phyloP scores from a whole-genome alignment of 53 echinoderm and acorn worm genomes.

The Stichopus horrens region DNA sequence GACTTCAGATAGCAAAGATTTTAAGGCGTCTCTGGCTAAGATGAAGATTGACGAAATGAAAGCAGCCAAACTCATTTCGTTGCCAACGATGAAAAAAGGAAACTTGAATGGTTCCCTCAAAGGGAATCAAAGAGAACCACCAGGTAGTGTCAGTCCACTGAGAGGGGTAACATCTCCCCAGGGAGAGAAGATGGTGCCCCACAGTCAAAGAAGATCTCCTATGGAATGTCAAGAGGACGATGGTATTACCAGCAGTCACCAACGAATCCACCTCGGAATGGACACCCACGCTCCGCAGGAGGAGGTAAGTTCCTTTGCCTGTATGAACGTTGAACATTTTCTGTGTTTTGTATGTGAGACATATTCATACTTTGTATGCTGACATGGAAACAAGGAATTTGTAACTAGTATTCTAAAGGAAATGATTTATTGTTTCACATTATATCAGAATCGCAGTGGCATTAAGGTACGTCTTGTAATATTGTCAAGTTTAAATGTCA shows the following conservation, averaged over 20 bases:
- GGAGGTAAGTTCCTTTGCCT: not conserved
- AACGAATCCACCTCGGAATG: not conserved
- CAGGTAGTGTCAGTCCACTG: not conserved
- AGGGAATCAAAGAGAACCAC: not conserved
- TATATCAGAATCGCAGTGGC: too few species aligned
- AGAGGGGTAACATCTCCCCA: not conserved
- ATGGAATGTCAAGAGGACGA: not conserved
- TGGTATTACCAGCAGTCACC: not conserved
- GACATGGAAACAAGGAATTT: too few species aligned
- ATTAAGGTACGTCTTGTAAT: too few species aligned
- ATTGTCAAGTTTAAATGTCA: too few species aligned
- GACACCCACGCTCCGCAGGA: not conserved
- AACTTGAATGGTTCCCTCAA: not conserved
- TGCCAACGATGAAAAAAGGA: constrained; percentile 52
- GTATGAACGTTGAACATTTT: too few species aligned
- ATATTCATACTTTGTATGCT: too few species aligned
- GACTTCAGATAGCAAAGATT: constrained; percentile 89
- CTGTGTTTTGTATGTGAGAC: too few species aligned
- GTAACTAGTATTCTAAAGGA: too few species aligned
- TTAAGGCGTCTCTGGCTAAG: constrained; percentile 77
- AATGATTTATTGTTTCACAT: too few species aligned
- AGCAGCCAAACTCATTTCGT: constrained; percentile 73
- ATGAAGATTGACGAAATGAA: constrained; percentile 92
- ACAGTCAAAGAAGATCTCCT: not conserved
- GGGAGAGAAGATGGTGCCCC: not conserved